Percentiles rank a stretch among this genome's conserved stretches.
Conservation (phyloP, 2,888 invertebrate genomes). For the Hemistola chrysoprasaria region DNA sequence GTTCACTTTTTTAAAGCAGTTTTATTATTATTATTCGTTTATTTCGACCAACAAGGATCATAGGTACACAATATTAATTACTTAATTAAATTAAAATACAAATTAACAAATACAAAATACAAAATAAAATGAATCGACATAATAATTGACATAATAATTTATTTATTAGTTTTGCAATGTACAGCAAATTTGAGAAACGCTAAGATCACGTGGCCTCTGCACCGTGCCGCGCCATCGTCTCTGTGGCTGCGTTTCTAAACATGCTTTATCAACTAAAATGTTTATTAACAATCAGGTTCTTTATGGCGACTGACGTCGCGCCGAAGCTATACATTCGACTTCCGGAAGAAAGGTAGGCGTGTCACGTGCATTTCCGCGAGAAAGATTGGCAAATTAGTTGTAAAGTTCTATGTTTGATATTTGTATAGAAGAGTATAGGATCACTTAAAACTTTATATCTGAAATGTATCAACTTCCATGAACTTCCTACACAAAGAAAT, state of each 20-base stretch:
- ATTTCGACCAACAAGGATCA: too few species aligned
- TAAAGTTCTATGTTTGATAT: slow-evolving; percentile 7
- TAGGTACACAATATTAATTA: too few species aligned
- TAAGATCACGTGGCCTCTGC: slow-evolving; percentile 46
- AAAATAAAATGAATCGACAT: too few species aligned
- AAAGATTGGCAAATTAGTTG: background rate
- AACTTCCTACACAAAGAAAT: slow-evolving; percentile 46
- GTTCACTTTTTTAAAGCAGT: too few species aligned
- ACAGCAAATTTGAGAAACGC: slow-evolving; percentile 11
- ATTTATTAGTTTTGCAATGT: too few species aligned
- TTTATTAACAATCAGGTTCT: slow-evolving; percentile 59
- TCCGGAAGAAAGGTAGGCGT: slow-evolving; percentile 26
- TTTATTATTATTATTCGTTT: too few species aligned
- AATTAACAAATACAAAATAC: too few species aligned
- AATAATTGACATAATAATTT: too few species aligned
- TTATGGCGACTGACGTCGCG: slow-evolving; percentile 19
- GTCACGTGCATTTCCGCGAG: slow-evolving; percentile 1
- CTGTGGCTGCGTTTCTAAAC: slow-evolving; percentile 55
- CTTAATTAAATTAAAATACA: too few species aligned
- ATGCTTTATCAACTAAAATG: slow-evolving; percentile 56
- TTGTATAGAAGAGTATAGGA: slow-evolving; percentile 13
- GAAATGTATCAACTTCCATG: slow-evolving; percentile 18
- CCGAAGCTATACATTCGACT: slow-evolving; percentile 40
- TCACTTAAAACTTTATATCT: slow-evolving; percentile 14
- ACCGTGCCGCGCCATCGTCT: slow-evolving; percentile 9